A percentile compares a stretch with the other conserved stretches of the same genome.
These are phyloP conservation scores for Alcis repandata DNA, from an alignment of 2,888 invertebrate genomes.

Conservation along the genomic window DNA sequence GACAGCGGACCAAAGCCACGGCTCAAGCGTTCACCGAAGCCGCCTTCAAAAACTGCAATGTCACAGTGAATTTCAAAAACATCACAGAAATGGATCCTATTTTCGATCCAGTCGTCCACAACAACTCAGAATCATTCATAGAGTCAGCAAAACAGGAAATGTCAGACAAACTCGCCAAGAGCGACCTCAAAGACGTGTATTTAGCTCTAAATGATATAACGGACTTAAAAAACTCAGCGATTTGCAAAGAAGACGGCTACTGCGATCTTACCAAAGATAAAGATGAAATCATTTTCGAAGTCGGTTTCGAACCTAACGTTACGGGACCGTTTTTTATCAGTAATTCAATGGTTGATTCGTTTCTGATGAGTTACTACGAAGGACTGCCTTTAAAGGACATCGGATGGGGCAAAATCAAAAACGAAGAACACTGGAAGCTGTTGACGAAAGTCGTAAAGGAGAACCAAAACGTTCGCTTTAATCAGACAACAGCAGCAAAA, in stretches of 20 bases:
- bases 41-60: slow-evolving; percentile 67
- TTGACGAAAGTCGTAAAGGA: slow-evolving; percentile 59
- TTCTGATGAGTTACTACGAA: slow-evolving; percentile 75
- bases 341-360: slow-evolving; percentile 65
- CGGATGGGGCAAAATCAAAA: slow-evolving; percentile 70
- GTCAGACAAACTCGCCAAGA: slow-evolving; percentile 55
- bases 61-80: slow-evolving; percentile 58
- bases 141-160: slow-evolving; percentile 58
- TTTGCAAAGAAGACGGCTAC: slow-evolving; percentile 58
- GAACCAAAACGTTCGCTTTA: slow-evolving; percentile 69
- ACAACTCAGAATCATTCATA: slow-evolving; percentile 55
- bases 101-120: slow-evolving; percentile 65
- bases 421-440: slow-evolving; percentile 59
- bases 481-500: slow-evolving; percentile 56
- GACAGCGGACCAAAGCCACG: slow-evolving; percentile 66
- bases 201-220: slow-evolving; percentile 62
- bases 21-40: slow-evolving; percentile 64
- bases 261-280: slow-evolving; percentile 62
- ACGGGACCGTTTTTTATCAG: slow-evolving; percentile 63
- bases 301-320: slow-evolving; percentile 65
- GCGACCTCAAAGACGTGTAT: slow-evolving; percentile 58
- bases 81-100: slow-evolving; percentile 58
- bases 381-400: slow-evolving; percentile 62
- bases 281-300: slow-evolving; percentile 54
- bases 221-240: slow-evolving; percentile 61